phyloP scores from a whole-genome alignment of 2,797 vertebrate genomes.

The Sebastes itinus region DNA sequence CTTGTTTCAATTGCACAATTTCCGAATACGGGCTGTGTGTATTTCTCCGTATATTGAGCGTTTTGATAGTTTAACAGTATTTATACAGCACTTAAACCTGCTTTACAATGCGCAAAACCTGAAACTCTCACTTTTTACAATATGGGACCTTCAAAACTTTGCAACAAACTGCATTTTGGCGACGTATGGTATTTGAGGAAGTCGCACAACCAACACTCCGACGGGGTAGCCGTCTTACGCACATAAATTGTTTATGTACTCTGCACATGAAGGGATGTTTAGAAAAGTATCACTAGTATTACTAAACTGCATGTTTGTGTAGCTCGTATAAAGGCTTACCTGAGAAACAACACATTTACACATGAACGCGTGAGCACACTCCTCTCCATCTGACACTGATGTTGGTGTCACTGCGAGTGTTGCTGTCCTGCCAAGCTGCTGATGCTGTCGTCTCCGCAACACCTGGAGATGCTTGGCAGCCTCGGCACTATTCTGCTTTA shows the following conservation, averaged over 20 bases:
- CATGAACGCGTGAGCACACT: neutral
- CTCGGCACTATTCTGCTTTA: neutral
- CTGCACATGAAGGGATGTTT: neutral
- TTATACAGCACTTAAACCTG: no score
- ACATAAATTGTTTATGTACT: neutral
- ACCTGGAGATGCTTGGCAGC: conserved; percentile 46
- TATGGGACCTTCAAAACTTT: neutral
- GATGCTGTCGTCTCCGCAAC: neutral
- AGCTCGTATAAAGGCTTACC: neutral
- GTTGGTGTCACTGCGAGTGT: conserved; percentile 3
- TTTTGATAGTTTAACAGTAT: no score
- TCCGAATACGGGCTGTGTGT: no score
- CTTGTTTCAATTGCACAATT: no score
- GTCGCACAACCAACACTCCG: neutral
- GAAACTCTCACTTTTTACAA: no score
- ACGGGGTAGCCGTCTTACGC: neutral
- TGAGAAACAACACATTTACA: neutral
- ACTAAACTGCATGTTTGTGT: neutral
- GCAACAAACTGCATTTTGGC: neutral
- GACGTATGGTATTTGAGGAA: neutral
- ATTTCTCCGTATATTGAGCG: no score
- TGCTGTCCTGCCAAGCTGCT: conserved; percentile 27
- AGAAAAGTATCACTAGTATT: neutral
- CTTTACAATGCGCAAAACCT: no score
- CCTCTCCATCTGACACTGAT: conserved; percentile 1